Conservation (phyloP, 2,797 vertebrate genomes). For the Acanthurus lineatus region DNA sequence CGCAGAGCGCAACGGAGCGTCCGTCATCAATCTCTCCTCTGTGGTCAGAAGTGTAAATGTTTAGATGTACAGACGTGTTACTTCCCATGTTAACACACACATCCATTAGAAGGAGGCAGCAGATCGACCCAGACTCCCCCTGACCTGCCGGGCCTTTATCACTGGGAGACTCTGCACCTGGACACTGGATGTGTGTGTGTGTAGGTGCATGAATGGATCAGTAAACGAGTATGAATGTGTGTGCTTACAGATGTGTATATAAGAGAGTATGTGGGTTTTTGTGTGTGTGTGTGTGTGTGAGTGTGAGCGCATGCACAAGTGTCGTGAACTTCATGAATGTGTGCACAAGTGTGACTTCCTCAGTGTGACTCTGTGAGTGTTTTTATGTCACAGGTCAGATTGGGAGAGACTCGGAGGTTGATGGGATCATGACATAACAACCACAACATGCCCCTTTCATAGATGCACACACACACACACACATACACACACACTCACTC, state of each 20-base stretch:
- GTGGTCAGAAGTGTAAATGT: slow-evolving; percentile 73
- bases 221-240: too few relatives aligned
- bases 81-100: slow-evolving; percentile 74
- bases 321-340: slow-evolving; percentile 10
- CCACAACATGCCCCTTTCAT: slow-evolving; percentile 43
- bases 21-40: slow-evolving; percentile 66
- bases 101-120: slow-evolving; percentile 55
- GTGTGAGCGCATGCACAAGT: not conserved
- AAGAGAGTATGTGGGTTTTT: not conserved
- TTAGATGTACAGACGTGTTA: slow-evolving; percentile 74
- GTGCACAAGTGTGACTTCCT: slow-evolving; percentile 37
- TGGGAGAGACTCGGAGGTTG: slow-evolving; percentile 58
- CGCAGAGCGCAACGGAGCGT: slow-evolving; percentile 12
- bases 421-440: slow-evolving; percentile 71
- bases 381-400: slow-evolving; percentile 72
- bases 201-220: not conserved
- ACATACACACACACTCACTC: slow-evolving; percentile 22
- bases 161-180: slow-evolving; percentile 78
- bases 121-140: slow-evolving; percentile 40
- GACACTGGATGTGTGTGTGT: slow-evolving; percentile 16
- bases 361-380: slow-evolving; percentile 36
- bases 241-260: too few relatives aligned
- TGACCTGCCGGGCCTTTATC: slow-evolving; percentile 72
- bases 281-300: slow-evolving; percentile 7
- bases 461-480: slow-evolving; percentile 15